Evolutionary conservation across 1,140 invertebrate species (phyloP).

Genomic region (Caenorhabditis briggsae): DNA sequence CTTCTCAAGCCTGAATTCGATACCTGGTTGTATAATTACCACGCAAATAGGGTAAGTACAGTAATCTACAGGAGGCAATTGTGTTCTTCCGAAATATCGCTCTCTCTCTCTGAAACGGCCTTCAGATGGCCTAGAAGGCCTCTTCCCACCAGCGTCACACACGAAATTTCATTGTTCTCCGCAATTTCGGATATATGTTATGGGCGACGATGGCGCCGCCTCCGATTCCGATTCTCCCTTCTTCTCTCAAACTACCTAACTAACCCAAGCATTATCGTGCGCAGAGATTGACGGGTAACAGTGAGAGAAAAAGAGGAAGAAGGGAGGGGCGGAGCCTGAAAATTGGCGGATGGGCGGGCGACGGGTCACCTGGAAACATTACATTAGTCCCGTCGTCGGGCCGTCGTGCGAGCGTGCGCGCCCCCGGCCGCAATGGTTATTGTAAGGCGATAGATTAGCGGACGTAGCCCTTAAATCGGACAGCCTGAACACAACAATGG

Average conservation of each 20-base stretch:
- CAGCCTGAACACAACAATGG: neutral
- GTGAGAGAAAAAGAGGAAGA: neutral
- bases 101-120: conserved; percentile 36
- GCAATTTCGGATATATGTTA: conserved; percentile 7
- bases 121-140: conserved; percentile 4
- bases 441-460: conserved; percentile 35
- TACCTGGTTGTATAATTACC: conserved; percentile 34
- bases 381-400: conserved; percentile 45
- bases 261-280: conserved; percentile 53
- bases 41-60: conserved; percentile 55
- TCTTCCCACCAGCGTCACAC: neutral
- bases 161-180: conserved; percentile 33
- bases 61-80: conserved; percentile 41
- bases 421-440: conserved; percentile 33
- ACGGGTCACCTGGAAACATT: conserved; percentile 54
- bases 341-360: conserved; percentile 36
- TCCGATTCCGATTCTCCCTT: neutral
- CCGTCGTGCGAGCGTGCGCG: conserved; percentile 38
- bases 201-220: conserved; percentile 17
- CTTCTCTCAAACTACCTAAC: conserved; percentile 24
- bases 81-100: neutral
- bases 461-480: neutral
- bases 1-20: no score
- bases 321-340: neutral
- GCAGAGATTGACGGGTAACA: conserved; percentile 14